Percentiles rank a stretch among this genome's conserved stretches.
These are phyloP conservation scores for Eublepharis macularius DNA, from an alignment of 2,113 vertebrate genomes.

Conservation along the genomic window DNA sequence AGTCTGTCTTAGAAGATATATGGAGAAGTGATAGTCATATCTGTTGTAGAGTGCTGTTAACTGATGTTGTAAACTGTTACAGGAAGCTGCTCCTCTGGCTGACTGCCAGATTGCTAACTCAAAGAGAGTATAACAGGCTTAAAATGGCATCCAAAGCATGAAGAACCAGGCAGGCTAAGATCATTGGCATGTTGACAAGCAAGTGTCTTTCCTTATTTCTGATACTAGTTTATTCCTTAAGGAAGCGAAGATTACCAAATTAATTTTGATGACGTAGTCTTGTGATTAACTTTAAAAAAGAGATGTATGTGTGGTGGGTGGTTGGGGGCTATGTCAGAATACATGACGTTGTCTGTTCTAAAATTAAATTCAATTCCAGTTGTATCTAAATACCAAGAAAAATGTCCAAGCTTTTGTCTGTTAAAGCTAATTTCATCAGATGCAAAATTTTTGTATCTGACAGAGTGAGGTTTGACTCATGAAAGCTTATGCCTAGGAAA, in stretches of 20 bases:
- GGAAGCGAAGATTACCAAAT: conserved; percentile 4
- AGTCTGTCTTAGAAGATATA: neutral
- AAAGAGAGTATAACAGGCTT: neutral
- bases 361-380: neutral
- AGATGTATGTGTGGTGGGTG: too few relatives aligned
- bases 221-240: neutral
- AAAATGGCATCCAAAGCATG: conserved; percentile 18
- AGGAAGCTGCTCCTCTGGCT: neutral
- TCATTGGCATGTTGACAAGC: neutral
- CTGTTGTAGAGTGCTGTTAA: neutral
- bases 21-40: neutral
- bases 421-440: too few relatives aligned
- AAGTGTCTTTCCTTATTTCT: neutral
- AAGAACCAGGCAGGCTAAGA: neutral
- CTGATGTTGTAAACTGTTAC: neutral
- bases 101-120: neutral
- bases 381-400: too few relatives aligned
- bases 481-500: too few relatives aligned
- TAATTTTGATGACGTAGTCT: neutral
- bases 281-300: neutral
- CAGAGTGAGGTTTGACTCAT: too few relatives aligned
- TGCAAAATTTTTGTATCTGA: too few relatives aligned
- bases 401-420: too few relatives aligned
- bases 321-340: neutral
- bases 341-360: neutral